Evolutionary conservation across 2,888 invertebrate species (phyloP), one percentile per base, ranked within the genome.

Genomic region (Synanthedon myopaeformis): DNA sequence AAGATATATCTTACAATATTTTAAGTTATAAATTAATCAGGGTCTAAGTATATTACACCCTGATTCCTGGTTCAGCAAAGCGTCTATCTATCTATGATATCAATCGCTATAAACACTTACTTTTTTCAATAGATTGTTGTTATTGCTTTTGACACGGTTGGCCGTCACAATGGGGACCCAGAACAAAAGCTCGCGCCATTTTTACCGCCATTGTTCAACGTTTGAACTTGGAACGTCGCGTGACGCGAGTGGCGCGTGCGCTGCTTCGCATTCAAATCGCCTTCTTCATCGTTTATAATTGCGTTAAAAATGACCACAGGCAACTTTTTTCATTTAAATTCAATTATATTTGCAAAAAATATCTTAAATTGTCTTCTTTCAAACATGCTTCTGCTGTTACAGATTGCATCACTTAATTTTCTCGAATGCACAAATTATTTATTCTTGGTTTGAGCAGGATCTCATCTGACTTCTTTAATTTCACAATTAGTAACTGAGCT

Each of bases 101-200:
- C 35, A 35, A 35, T 35, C 35, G 35, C 35, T 35, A 35, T 35
- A 35, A 35, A 35, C 35, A 10, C 35, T 35, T 45, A 45, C 23
- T 45, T 45, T 45, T 45, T 45, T 45, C 6, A 45, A 45, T 45
- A 45, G 45, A 13, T 45, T 13, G n/a, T 45, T 45, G 45, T 45
- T 45, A 14, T 14, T 35, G 35, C 35, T 35, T 35, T 10, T 14
- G 45, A n/a, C 45, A 45, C 45, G 45, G 45, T 45, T 45, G 45
- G 45, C 45, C 23, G 17, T 19, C 67, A 82, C 82, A 83, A 84
- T 82, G 68, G 77, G 70, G 59, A 63, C 58, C 61, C 67, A 72
- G 74, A 84, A 84, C 82, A 83, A 85, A 85, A 84, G 83, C 83
- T 83, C 79, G 74, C 71, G 73, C 83, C 83, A 81, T 85, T 82